These are phyloP conservation scores for Eristalis intricaria DNA, from an alignment of 2,888 invertebrate genomes.

Conservation along the genomic window DNA sequence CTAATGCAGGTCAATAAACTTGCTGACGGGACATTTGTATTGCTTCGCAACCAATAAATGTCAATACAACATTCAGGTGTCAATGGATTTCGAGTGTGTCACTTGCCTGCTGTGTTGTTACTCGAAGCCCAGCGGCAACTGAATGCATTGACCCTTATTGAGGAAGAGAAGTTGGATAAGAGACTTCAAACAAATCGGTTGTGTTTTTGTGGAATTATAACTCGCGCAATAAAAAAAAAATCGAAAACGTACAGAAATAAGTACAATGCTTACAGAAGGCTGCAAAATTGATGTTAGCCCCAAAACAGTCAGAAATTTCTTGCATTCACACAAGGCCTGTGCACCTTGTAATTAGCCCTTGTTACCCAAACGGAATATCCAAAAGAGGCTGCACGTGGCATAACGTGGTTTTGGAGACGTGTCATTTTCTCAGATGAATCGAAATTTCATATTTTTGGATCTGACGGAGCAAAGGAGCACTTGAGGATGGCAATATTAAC, in stretches of 20 bases:
- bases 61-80: too few species aligned
- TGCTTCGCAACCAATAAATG: too few species aligned
- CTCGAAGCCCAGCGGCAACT: too few species aligned
- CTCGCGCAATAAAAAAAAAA: background rate
- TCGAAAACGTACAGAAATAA: background rate
- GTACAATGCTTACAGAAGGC: background rate
- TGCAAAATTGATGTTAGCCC: conserved; percentile 1
- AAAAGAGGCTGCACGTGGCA: background rate
- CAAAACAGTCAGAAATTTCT: conserved; percentile 1
- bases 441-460: background rate
- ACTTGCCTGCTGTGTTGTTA: too few species aligned
- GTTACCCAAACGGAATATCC: background rate
- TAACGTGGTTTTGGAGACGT: background rate
- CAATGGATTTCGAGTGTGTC: too few species aligned
- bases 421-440: background rate
- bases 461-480: background rate
- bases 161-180: too few species aligned
- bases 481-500: background rate
- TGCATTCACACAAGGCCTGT: background rate
- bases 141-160: too few species aligned
- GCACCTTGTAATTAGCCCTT: background rate
- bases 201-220: too few species aligned
- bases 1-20: too few species aligned
- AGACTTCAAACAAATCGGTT: too few species aligned
- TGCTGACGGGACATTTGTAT: too few species aligned